A percentile compares a stretch with the other conserved stretches of the same genome.
Conservation (phyloP, 2,888 invertebrate species). For the Tetramorium bicarinatum region DNA sequence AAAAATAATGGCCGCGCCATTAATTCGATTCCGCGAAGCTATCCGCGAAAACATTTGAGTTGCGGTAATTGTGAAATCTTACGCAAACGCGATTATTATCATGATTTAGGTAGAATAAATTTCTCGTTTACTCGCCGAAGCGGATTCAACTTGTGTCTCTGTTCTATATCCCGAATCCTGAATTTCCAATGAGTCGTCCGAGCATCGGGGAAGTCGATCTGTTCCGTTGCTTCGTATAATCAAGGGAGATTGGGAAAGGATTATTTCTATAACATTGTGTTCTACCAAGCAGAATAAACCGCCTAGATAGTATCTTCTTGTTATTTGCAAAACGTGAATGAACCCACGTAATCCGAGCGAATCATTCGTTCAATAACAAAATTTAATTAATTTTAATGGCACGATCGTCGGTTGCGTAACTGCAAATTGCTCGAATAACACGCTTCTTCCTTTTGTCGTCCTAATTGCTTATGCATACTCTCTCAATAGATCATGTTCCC, state of each 20-base stretch:
- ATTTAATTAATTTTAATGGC: slow-evolving; percentile 21
- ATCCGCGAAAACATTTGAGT: not conserved
- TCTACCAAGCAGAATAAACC: slow-evolving; percentile 37
- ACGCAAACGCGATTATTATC: not conserved
- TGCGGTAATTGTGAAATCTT: not conserved
- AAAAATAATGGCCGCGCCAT: not conserved
- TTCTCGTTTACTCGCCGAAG: not conserved
- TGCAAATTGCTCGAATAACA: slow-evolving; percentile 31
- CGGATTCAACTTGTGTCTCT: slow-evolving; percentile 5
- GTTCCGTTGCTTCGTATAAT: slow-evolving; percentile 67
- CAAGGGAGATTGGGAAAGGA: slow-evolving; percentile 68
- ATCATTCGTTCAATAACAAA: slow-evolving; percentile 6
- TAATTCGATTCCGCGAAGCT: not conserved
- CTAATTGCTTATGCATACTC: slow-evolving; percentile 11
- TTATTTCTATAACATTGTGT: slow-evolving; percentile 53
- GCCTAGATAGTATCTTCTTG: slow-evolving; percentile 14
- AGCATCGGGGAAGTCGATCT: slow-evolving; percentile 17
- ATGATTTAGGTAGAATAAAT: slow-evolving; percentile 15
- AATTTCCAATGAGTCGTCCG: slow-evolving; percentile 3
- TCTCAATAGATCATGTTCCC: slow-evolving; percentile 5
- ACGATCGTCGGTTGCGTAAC: not conserved
- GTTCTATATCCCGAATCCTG: not conserved
- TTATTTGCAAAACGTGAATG: slow-evolving; percentile 28
- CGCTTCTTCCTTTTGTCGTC: slow-evolving; percentile 6
- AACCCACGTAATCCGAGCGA: slow-evolving; percentile 14